phyloP scores from a whole-genome alignment of 1,140 invertebrate species.

The Drosophila jambulina region DNA sequence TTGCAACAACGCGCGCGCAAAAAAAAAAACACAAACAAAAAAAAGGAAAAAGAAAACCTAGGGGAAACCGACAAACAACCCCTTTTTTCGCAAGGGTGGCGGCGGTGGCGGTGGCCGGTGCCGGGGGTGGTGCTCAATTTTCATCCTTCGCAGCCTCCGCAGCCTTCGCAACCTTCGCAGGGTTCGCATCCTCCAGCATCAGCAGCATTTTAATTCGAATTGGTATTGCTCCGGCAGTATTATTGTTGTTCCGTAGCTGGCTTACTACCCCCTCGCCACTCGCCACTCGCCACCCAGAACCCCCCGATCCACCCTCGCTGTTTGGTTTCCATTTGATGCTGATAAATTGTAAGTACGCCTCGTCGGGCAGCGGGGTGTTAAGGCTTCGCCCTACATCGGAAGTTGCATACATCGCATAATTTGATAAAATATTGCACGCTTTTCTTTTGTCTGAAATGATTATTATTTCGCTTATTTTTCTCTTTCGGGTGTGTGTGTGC shows the following conservation, averaged over 20 bases:
- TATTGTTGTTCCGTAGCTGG: conserved; percentile 66
- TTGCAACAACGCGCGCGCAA: conserved; percentile 61
- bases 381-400: conserved; percentile 53
- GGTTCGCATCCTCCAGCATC: conserved; percentile 23
- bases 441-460: conserved; percentile 62
- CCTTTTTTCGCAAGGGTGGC: conserved; percentile 49
- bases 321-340: conserved; percentile 83
- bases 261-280: conserved; percentile 26
- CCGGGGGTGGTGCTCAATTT: conserved; percentile 49
- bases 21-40: conserved; percentile 24
- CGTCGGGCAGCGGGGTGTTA: conserved; percentile 66
- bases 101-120: conserved; percentile 6
- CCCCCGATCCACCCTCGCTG: conserved; percentile 41
- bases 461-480: conserved; percentile 42
- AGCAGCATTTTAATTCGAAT: conserved; percentile 82
- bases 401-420: conserved; percentile 78
- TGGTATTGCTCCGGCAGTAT: conserved; percentile 74
- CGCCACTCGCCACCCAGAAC: not conserved
- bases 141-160: conserved; percentile 25
- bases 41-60: conserved; percentile 16
- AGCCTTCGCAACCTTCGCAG: conserved; percentile 6
- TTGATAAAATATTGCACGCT: conserved; percentile 81
- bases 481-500: conserved; percentile 10
- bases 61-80: conserved; percentile 62
- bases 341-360: conserved; percentile 79